phyloP scores from a whole-genome alignment of 2,113 vertebrate species.

The Cochlearius cochlearius region DNA sequence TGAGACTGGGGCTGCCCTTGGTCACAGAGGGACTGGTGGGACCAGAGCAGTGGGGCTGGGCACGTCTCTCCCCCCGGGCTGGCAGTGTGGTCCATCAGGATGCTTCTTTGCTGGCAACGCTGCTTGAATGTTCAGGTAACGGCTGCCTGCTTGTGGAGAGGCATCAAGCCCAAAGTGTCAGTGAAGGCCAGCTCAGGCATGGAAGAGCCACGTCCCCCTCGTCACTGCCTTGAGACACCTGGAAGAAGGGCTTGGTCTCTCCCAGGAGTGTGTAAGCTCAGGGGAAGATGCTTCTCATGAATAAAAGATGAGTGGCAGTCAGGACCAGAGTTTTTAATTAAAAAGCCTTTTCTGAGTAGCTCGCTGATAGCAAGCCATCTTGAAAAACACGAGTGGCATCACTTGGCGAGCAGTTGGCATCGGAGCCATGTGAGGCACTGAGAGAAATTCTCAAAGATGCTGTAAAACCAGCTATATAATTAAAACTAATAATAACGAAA shows the following conservation, averaged over 20 bases:
- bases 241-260: neutral
- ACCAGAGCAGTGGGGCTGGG: neutral
- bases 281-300: neutral
- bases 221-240: neutral
- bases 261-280: neutral
- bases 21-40: neutral
- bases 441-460: neutral
- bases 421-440: neutral
- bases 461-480: constrained; percentile 21
- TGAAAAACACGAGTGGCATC: neutral
- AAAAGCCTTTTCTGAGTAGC: neutral
- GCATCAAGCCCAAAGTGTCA: neutral
- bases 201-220: fast-evolving
- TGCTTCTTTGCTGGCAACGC: neutral
- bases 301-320: neutral
- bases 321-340: neutral
- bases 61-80: fast-evolving
- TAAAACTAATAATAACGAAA: constrained; percentile 7
- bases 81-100: neutral
- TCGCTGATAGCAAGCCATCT: neutral
- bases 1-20: neutral
- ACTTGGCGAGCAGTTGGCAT: neutral
- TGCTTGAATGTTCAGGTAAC: neutral
- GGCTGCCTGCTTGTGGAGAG: fast-evolving
- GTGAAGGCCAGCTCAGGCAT: neutral